These are phyloP conservation scores for Hydrozoanthus gracilis DNA, from an alignment of 92 coral and sea anemone species.

Conservation along the genomic window DNA sequence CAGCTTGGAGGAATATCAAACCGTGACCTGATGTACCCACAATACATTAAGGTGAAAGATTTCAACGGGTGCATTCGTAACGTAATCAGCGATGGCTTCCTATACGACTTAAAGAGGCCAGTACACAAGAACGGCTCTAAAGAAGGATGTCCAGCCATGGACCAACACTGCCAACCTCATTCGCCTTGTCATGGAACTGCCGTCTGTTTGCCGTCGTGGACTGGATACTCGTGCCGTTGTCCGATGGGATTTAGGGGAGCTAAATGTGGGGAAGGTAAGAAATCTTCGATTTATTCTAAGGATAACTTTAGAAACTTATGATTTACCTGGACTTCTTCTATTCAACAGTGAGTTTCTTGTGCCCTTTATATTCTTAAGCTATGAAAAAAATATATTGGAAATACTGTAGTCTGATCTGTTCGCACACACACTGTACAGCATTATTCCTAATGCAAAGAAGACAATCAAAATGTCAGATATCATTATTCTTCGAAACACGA, in stretches of 20 bases:
- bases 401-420: no score
- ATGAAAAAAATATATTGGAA: no score
- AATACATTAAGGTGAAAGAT: constrained; percentile 52
- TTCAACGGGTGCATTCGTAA: constrained; percentile 94
- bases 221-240: constrained; percentile 80
- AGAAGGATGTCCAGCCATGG: constrained; percentile 89
- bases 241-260: constrained; percentile 46
- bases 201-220: constrained; percentile 83
- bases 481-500: no score
- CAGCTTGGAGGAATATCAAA: constrained; percentile 88
- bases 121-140: constrained; percentile 66
- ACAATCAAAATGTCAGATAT: no score
- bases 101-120: constrained; percentile 83
- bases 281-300: background rate
- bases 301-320: background rate
- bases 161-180: constrained; percentile 76
- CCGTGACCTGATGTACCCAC: constrained; percentile 70
- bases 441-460: no score
- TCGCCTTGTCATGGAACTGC: constrained; percentile 74
- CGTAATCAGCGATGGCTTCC: constrained; percentile 71
- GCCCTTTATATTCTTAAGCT: no score
- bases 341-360: no score
- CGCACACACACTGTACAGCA: no score
- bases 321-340: background rate
- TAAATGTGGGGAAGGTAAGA: constrained; percentile 9